phyloP scores from a whole-genome alignment of 2,888 invertebrate genomes.

The Pachymerium ferrugineum region DNA sequence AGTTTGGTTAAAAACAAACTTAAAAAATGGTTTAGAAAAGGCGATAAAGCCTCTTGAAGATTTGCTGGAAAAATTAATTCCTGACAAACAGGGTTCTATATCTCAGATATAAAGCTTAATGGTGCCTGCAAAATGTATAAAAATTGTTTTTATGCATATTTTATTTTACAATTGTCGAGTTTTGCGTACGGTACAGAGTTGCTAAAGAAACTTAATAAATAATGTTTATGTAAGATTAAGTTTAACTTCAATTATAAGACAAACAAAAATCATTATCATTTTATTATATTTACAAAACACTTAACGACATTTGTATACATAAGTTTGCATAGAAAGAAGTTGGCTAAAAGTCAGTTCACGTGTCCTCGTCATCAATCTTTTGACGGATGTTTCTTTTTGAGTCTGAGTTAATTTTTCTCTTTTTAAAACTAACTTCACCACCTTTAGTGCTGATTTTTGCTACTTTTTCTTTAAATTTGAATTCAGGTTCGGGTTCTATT shows the following conservation, averaged over 20 bases:
- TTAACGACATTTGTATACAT: too few relatives aligned
- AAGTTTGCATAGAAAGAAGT: too few relatives aligned
- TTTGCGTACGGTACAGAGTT: too few relatives aligned
- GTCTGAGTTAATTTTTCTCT: conserved; percentile 58
- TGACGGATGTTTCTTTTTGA: conserved; percentile 60
- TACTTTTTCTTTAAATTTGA: conserved; percentile 45
- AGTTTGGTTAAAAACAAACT: neutral
- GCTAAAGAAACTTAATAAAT: too few relatives aligned
- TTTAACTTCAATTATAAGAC: too few relatives aligned
- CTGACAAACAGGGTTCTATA: neutral
- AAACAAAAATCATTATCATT: too few relatives aligned
- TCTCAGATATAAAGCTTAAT: neutral
- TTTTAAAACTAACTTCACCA: conserved; percentile 57
- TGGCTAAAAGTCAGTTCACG: too few relatives aligned
- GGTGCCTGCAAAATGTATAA: neutral
- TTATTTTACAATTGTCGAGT: too few relatives aligned
- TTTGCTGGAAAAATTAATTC: neutral
- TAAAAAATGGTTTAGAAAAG: neutral
- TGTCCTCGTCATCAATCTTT: conserved; percentile 57
- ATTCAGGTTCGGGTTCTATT: conserved; percentile 39
- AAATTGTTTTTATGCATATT: neutral
- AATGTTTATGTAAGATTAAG: too few relatives aligned
- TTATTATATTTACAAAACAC: too few relatives aligned
- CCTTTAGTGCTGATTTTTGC: conserved; percentile 50
- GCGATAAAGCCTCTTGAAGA: neutral